Evolutionary conservation across 30 jellyfish, hydroid and myxozoan genomes (phyloP).

Genomic region (Clytia hemisphaerica): DNA sequence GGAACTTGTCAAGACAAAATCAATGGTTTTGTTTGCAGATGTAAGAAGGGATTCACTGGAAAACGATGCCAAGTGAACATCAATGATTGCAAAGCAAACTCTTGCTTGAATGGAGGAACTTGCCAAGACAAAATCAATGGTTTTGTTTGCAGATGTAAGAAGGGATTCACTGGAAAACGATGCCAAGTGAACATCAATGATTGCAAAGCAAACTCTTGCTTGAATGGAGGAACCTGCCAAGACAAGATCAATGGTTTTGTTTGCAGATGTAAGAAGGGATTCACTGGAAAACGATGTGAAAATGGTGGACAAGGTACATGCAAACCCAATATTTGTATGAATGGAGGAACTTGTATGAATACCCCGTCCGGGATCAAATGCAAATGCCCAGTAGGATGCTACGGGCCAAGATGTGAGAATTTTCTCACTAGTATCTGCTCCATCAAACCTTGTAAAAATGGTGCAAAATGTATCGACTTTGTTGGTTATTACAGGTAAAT

Average conservation of each 20-base stretch:
- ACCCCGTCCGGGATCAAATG: slow-evolving; percentile 24
- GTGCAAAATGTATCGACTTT: slow-evolving; percentile 41
- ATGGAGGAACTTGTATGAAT: slow-evolving; percentile 39
- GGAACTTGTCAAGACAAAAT: slow-evolving; percentile 36
- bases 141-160: slow-evolving; percentile 20
- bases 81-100: slow-evolving; percentile 26
- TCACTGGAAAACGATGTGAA: slow-evolving; percentile 31
- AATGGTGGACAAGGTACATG: slow-evolving; percentile 32
- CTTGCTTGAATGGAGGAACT: slow-evolving; percentile 34
- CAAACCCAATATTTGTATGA: slow-evolving; percentile 29
- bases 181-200: slow-evolving; percentile 35
- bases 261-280: slow-evolving; percentile 38
- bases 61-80: slow-evolving; percentile 26
- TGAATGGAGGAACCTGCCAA: slow-evolving; percentile 45
- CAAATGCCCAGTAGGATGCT: slow-evolving; percentile 32
- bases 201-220: slow-evolving; percentile 30
- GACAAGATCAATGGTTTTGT: slow-evolving; percentile 32
- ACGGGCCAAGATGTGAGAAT: slow-evolving; percentile 41
- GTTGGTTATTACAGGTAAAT: slow-evolving; percentile 35
- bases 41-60: slow-evolving; percentile 43
- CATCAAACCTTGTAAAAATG: slow-evolving; percentile 34
- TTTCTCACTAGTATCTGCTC: slow-evolving; percentile 30
- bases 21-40: slow-evolving; percentile 32
- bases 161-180: slow-evolving; percentile 29
- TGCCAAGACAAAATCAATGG: slow-evolving; percentile 43